These are phyloP conservation scores for Pseudorasbora parva DNA, from an alignment of 2,113 vertebrate genomes.

Conservation along the genomic window DNA sequence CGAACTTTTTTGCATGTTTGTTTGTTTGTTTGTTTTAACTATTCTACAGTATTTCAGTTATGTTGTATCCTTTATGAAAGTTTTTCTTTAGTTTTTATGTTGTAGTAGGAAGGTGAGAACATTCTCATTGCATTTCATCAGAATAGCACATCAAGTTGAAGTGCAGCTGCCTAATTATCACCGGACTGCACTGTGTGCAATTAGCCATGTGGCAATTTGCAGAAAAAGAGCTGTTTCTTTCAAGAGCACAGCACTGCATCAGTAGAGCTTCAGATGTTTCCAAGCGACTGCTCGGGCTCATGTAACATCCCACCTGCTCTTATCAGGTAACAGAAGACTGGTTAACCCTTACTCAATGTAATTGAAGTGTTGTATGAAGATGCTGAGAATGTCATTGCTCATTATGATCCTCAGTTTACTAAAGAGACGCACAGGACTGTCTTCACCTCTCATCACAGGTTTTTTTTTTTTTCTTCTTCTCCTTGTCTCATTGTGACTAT, in stretches of 20 bases:
- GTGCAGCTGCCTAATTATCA: conserved; percentile 59
- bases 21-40: background rate
- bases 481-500: background rate
- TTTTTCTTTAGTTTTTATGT: background rate
- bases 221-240: conserved; percentile 39
- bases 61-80: background rate
- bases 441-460: background rate
- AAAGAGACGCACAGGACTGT: background rate
- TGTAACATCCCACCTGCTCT: conserved; percentile 2
- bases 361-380: conserved; percentile 35
- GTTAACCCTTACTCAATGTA: conserved; percentile 26
- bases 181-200: conserved; percentile 57
- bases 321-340: conserved; percentile 8
- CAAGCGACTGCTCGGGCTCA: background rate
- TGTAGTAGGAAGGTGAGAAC: background rate
- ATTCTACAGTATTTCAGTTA: background rate
- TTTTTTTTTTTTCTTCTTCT: background rate
- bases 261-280: conserved; percentile 15
- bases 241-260: background rate
- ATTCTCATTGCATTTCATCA: conserved; percentile 59
- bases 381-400: conserved; percentile 2
- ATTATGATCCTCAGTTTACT: background rate
- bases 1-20: background rate
- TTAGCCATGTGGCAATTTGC: conserved; percentile 62
- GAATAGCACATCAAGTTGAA: conserved; percentile 54